Percentiles rank a stretch among this genome's conserved stretches.
Conservation (phyloP, 2,888 invertebrate genomes). For the Cataglyphis rosenhaueri region DNA sequence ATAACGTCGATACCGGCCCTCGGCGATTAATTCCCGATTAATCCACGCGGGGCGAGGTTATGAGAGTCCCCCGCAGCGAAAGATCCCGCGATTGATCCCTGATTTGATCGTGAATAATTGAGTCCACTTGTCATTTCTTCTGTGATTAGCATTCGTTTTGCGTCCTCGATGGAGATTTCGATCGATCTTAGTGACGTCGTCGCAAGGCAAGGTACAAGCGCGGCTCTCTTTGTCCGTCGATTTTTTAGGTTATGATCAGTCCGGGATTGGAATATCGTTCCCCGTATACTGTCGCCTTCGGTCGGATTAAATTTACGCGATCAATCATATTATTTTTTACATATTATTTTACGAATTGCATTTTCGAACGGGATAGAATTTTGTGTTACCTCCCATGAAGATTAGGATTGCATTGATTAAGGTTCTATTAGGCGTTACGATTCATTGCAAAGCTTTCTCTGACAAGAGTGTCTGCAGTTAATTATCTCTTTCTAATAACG, state of each 20-base stretch:
- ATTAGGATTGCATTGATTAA: neutral
- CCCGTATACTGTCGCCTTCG: neutral
- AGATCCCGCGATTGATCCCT: neutral
- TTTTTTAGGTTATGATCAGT: constrained; percentile 71
- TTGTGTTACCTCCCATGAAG: neutral
- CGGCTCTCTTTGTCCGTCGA: constrained; percentile 7
- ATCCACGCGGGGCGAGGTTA: constrained; percentile 60
- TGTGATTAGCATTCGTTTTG: neutral
- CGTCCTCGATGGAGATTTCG: neutral
- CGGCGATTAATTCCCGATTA: constrained; percentile 14
- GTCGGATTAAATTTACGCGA: neutral
- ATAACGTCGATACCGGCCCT: constrained; percentile 28
- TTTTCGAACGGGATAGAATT: neutral
- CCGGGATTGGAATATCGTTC: constrained; percentile 49
- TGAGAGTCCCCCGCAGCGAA: constrained; percentile 11
- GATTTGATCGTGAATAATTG: neutral
- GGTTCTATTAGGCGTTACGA: neutral
- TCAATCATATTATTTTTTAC: neutral
- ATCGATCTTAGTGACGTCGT: too few species aligned
- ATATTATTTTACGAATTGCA: neutral
- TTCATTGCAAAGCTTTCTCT: neutral
- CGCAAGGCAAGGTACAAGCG: neutral
- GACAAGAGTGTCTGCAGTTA: constrained; percentile 20
- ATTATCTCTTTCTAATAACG: neutral
- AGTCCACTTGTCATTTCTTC: neutral